These are phyloP conservation scores for Geotrupes spiniger DNA, from an alignment of 2,888 invertebrate genomes.

Conservation along the genomic window DNA sequence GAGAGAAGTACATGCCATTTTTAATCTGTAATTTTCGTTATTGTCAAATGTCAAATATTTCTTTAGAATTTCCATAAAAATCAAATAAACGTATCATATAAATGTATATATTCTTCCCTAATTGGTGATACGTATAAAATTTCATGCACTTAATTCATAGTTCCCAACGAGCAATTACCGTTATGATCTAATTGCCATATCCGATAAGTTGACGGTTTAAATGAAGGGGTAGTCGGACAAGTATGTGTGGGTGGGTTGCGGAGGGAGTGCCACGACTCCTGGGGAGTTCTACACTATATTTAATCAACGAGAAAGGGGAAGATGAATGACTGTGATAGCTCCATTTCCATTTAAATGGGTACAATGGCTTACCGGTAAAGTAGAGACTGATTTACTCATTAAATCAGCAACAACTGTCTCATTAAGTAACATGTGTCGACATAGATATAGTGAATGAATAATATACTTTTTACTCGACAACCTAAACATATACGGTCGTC, in stretches of 20 bases:
- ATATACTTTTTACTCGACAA: too few relatives aligned
- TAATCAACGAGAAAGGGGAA: constrained; percentile 35
- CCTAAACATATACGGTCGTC: too few relatives aligned
- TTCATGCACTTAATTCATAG: not conserved
- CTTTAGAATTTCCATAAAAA: too few relatives aligned
- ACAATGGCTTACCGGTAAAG: constrained; percentile 15
- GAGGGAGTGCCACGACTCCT: constrained; percentile 30
- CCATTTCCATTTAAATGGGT: constrained; percentile 33
- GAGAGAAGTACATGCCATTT: too few relatives aligned
- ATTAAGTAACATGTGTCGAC: constrained; percentile 8
- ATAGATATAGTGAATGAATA: too few relatives aligned
- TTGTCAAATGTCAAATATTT: too few relatives aligned
- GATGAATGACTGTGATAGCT: constrained; percentile 34
- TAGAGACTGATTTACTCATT: constrained; percentile 13
- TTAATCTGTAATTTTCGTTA: too few relatives aligned
- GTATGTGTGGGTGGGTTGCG: constrained; percentile 6
- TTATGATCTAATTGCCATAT: constrained; percentile 44
- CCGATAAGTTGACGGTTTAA: constrained; percentile 44
- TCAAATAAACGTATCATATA: too few relatives aligned
- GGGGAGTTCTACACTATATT: constrained; percentile 41
- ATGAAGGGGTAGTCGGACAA: constrained; percentile 28
- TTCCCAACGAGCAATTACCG: constrained; percentile 34
- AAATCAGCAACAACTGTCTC: constrained; percentile 14
- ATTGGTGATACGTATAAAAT: too few relatives aligned
- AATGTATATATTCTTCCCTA: too few relatives aligned